Evolutionary conservation across 1,140 invertebrate species (phyloP), one percentile per base, ranked within the genome.

Genomic region (Uloborus diversus): DNA sequence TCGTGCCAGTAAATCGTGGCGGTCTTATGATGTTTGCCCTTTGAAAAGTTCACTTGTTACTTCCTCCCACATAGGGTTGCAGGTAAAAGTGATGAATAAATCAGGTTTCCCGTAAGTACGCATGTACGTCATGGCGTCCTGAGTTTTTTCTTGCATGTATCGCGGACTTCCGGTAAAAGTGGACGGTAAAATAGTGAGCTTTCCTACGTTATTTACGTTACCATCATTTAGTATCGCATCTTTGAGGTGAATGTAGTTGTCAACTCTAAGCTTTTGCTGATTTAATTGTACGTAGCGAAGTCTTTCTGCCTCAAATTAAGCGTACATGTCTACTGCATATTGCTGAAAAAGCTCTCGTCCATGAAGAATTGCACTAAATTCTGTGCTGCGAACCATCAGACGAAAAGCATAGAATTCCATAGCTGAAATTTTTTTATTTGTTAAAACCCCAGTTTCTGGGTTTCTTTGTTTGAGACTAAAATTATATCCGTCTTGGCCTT

Each of bases 61-160:
- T 61, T 89, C 86, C 1, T 32, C 37, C 89, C 89, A 91, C 62
- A 82, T 87, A 81, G 83, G 87, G 86, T 87, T 90, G 80, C 81
- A 86, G 30, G 87, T 88, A 20, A 88, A 82, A 11, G 88, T 88
- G n/a, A 88, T 84, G 78, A 89, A 88, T 1, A 88, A 68, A 75
- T 86, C 84, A 20, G 88, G 87, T 28, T 81, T 78, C 9, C 4
- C 61, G 37, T 64, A 64, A 17, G 14, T 0, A 64, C 61, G 25
- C 20, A 64, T 27, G 1, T 64, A 64, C 56, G 56, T n/a, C 14
- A 4, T 64, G 0, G 4, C 13, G 28, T 64, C 25, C 28, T 64
- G 61, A 35, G 4, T n/a, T 28, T 64, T 1, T 23, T 64, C 61
- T 1, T 64, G 61, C 61, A 64, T 64, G 23, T 64, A 3, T n/a